A percentile compares a stretch with the other conserved stretches of the same genome.
Evolutionary conservation across 2,797 vertebrate genomes (phyloP).

Genomic region (Manis javanica): DNA sequence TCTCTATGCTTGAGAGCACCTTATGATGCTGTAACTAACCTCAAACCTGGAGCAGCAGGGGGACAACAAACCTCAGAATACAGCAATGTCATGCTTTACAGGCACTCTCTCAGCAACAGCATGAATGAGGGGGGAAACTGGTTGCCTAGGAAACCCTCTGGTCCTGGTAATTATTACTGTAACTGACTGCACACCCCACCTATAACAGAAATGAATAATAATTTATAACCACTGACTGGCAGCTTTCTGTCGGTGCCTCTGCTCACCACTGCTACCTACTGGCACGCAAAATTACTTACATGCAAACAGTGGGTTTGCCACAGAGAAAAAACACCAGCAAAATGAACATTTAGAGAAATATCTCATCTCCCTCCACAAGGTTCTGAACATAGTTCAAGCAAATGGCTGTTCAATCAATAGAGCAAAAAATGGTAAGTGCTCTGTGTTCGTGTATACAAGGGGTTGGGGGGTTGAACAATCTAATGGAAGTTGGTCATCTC

Average conservation of each 20-base stretch:
- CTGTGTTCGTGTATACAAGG: neutral
- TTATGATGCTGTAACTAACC: conserved; percentile 90
- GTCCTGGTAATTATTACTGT: conserved; percentile 99
- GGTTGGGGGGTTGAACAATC: conserved; percentile 37
- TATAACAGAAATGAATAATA: conserved; percentile 99
- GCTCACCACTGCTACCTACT: conserved; percentile 92
- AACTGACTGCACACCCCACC: conserved; percentile 99
- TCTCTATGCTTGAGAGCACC: conserved; percentile 88
- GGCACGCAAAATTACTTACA: conserved; percentile 83
- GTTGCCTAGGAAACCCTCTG: conserved; percentile 99
- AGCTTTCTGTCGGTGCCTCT: conserved; percentile 90
- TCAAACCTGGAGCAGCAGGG: conserved; percentile 88
- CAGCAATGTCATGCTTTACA: conserved; percentile 93
- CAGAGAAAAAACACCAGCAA: conserved; percentile 16
- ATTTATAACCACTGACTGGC: conserved; percentile 96
- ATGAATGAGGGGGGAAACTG: conserved; percentile 86
- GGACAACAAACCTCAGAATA: conserved; percentile 89
- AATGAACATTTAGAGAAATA: neutral
- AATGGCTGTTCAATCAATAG: conserved; percentile 65
- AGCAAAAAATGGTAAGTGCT: conserved; percentile 70
- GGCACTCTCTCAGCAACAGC: conserved; percentile 89
- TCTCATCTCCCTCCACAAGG: conserved; percentile 32
- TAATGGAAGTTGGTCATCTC: conserved; percentile 73
- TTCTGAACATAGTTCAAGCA: conserved; percentile 54
- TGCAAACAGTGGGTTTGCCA: conserved; percentile 66